phyloP scores from a whole-genome alignment of 2,888 invertebrate species.

The Thereva nobilitata region DNA sequence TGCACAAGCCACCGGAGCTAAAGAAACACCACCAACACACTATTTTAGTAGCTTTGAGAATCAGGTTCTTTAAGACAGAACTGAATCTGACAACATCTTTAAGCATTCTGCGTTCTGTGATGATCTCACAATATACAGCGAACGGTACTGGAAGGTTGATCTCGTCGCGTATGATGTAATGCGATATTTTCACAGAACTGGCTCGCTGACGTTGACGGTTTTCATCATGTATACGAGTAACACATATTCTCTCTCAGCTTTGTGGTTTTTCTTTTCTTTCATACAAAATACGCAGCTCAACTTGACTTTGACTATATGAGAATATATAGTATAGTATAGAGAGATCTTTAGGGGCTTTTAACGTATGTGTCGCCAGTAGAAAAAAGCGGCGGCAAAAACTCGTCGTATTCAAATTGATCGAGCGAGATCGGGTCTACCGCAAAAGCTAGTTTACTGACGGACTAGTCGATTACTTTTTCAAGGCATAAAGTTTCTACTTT shows the following conservation, averaged over 20 bases:
- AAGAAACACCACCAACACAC: no score
- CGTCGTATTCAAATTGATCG: slow-evolving; percentile 23
- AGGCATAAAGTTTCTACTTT: slow-evolving; percentile 20
- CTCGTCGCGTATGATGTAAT: slow-evolving; percentile 17
- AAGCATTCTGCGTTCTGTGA: no score
- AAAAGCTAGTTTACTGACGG: slow-evolving; percentile 10
- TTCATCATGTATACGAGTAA: neutral
- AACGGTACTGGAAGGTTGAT: neutral
- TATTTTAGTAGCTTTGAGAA: no score
- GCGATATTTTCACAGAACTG: slow-evolving; percentile 26
- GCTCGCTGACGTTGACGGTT: neutral
- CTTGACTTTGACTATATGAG: slow-evolving; percentile 18
- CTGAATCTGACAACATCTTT: no score
- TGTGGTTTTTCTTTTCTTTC: slow-evolving; percentile 13
- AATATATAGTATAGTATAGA: no score
- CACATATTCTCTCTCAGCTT: slow-evolving; percentile 13
- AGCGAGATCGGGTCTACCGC: neutral
- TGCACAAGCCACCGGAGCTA: no score
- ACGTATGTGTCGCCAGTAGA: slow-evolving; percentile 7
- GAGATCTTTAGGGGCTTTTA: neutral
- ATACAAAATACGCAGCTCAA: slow-evolving; percentile 14
- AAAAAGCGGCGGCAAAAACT: no score
- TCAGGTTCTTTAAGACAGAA: no score
- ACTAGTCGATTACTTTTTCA: neutral
- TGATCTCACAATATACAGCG: neutral